Evolutionary conservation across 2,113 vertebrate genomes (phyloP).

Genomic region (Ondatra zibethicus): DNA sequence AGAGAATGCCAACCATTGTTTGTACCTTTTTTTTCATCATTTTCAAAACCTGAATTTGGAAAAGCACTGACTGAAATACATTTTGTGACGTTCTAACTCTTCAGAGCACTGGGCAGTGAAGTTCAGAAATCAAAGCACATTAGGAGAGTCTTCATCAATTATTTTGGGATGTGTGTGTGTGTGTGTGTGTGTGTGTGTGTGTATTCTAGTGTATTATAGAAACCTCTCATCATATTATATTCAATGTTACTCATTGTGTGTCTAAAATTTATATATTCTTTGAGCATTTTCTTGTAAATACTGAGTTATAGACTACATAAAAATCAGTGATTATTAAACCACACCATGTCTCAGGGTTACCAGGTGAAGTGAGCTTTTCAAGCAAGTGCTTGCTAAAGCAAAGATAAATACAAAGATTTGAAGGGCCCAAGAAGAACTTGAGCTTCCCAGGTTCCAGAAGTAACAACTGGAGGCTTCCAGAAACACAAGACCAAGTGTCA

Average conservation of each 20-base stretch:
- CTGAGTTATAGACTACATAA: background rate
- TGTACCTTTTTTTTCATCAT: background rate
- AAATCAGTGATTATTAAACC: background rate
- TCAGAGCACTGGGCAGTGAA: background rate
- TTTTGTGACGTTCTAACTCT: slow-evolving; percentile 21
- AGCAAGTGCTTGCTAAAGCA: background rate
- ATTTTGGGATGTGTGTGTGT: background rate
- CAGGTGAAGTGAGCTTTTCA: background rate
- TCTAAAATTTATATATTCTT: background rate
- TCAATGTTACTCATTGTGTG: background rate
- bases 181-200: background rate
- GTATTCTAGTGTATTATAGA: background rate
- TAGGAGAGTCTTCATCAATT: background rate
- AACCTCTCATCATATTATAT: background rate
- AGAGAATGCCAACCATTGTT: background rate
- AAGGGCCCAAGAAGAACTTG: background rate
- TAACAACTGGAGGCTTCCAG: background rate
- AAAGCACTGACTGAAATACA: background rate
- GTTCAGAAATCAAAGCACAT: background rate
- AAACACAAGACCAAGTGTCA: background rate
- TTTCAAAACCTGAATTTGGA: background rate
- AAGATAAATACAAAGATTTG: background rate
- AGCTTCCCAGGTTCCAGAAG: too few species aligned
- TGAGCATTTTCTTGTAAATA: slow-evolving; percentile 26
- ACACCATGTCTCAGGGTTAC: background rate